A percentile compares a stretch with the other conserved stretches of the same genome.
phyloP scores from a whole-genome alignment of 1,140 invertebrate species.

The Branchinecta lindahli region DNA sequence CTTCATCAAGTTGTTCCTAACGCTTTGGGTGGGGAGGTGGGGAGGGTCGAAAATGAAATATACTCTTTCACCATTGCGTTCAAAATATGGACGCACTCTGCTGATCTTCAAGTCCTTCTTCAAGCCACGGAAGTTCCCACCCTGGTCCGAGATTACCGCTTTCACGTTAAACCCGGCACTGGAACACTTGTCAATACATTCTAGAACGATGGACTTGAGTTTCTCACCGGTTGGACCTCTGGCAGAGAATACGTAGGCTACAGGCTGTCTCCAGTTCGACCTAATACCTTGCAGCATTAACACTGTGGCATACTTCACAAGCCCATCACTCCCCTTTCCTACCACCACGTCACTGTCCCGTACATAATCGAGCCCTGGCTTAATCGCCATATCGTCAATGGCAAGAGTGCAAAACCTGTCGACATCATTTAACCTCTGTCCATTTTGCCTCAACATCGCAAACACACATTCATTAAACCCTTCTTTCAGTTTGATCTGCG shows the following conservation, averaged over 20 bases:
- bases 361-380: not conserved
- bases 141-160: not conserved
- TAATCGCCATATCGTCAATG: slow-evolving; percentile 5
- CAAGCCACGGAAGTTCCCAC: not conserved
- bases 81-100: not conserved
- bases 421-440: not conserved
- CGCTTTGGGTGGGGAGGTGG: slow-evolving; percentile 7
- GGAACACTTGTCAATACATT: too few relatives aligned
- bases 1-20: not conserved
- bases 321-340: not conserved
- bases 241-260: not conserved
- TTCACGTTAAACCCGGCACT: not conserved
- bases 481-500: not conserved
- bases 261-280: not conserved
- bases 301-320: not conserved
- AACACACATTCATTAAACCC: not conserved
- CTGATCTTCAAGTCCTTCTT: not conserved
- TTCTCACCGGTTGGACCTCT: too few relatives aligned
- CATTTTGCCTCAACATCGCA: not conserved
- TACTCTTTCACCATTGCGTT: not conserved
- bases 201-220: too few relatives aligned
- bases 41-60: not conserved
- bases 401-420: not conserved
- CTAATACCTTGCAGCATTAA: not conserved
- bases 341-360: not conserved